phyloP scores from a whole-genome alignment of 1,140 invertebrate species.

The Thaumatotibia leucotreta region DNA sequence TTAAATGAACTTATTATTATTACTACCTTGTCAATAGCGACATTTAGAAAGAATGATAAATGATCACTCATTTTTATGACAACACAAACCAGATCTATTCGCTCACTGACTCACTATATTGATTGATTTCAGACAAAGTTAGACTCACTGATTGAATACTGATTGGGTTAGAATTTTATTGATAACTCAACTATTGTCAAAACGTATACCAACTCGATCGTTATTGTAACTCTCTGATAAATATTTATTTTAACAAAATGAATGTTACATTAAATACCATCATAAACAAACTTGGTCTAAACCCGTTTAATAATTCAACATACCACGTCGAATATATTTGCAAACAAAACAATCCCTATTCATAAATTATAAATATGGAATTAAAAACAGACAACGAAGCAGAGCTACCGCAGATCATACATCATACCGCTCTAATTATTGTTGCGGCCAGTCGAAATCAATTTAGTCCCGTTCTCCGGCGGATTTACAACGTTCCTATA shows the following conservation, averaged over 20 bases:
- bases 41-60: conserved; percentile 31
- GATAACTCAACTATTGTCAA: background rate
- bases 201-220: background rate
- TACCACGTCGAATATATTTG: background rate
- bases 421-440: conserved; percentile 60
- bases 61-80: conserved; percentile 24
- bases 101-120: background rate
- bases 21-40: conserved; percentile 11
- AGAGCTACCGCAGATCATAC: conserved; percentile 29
- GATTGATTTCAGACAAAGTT: conserved; percentile 4
- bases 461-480: conserved; percentile 35
- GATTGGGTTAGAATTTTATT: background rate
- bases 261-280: background rate
- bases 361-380: conserved; percentile 11
- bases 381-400: conserved; percentile 23
- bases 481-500: conserved; percentile 55
- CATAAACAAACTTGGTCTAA: background rate
- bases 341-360: background rate
- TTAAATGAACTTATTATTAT: background rate
- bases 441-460: conserved; percentile 57
- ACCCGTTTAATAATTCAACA: background rate
- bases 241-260: background rate
- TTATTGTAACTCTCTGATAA: background rate
- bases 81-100: conserved; percentile 22
- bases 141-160: conserved; percentile 8